Evolutionary conservation across 2,888 invertebrate species (phyloP), one percentile per base, ranked within the genome.

Genomic region (Yponomeuta plumbellus): DNA sequence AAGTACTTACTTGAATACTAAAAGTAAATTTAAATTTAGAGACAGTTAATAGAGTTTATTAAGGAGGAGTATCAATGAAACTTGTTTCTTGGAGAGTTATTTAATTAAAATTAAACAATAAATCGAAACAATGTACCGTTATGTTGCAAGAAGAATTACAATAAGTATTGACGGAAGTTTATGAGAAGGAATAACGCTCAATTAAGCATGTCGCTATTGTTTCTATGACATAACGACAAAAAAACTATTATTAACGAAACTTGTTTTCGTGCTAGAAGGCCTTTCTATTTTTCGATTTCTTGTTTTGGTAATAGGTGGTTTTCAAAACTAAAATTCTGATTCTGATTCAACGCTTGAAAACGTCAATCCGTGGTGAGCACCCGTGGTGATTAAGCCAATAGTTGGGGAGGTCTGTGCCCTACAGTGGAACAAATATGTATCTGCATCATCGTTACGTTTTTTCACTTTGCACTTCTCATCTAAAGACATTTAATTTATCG

Each of bases 171-270:
- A 71, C 72, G 75, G 75, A 74, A 75, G 70, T 67, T 66, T 69
- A 52, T 52, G 39, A 66, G 40, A 65, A 64, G 71, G 69, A 71
- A 70, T 17, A 17, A 52, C 44, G 72, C 70, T 70, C 71, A 70
- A 73, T 69, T 67, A 69, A 72, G 74, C 75, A 69, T 73, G 73
- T 71, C 73, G 72, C 73, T 71, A 73, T 69, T 64, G 69, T 61
- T 58, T 39, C 61, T 34, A 34, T 0, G 34, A 8, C 5, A 39
- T 52, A 52, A 13, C 44, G 17, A 52, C 17, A 52, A 52, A 52
- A n/a, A 52, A 52, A 52, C 34, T 34, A 8, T 34, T 34, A 52
- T 52, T 17, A 52, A 5, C 13, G 17, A 52, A 52, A 52, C 0
- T 52, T 1, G 8, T 52, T 52, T 34, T 34, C 34, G 34, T 34